A percentile compares a stretch with the other conserved stretches of the same genome.
Conservation (phyloP, 2,888 invertebrate species). For the Trachelus tabidus region DNA sequence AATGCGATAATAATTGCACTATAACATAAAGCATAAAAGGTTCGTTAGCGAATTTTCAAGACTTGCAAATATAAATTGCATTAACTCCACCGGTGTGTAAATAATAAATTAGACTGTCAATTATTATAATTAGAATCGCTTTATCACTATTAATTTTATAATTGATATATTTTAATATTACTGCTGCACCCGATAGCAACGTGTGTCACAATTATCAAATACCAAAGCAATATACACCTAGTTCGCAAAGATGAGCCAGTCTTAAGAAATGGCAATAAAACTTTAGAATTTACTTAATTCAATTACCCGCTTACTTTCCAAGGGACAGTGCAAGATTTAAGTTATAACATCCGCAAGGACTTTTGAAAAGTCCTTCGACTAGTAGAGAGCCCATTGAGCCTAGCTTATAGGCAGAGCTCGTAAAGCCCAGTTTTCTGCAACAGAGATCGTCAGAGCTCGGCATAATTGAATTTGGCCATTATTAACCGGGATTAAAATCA, state of each 20-base stretch:
- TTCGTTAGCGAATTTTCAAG: too few species aligned
- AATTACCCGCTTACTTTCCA: neutral
- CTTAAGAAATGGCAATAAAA: neutral
- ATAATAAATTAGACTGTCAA: too few species aligned
- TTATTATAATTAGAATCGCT: too few species aligned
- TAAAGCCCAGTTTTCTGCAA: constrained; percentile 40
- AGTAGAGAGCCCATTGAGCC: neutral
- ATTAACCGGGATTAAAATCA: constrained; percentile 40
- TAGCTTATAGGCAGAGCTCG: constrained; percentile 10
- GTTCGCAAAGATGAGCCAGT: neutral
- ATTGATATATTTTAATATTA: neutral
- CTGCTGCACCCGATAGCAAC: neutral
- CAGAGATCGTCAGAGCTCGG: constrained; percentile 21
- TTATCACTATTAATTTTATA: too few species aligned
- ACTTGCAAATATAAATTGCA: too few species aligned
- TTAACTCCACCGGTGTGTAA: too few species aligned
- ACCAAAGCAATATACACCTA: neutral
- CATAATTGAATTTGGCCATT: constrained; percentile 36
- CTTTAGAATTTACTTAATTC: neutral
- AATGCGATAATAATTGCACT: neutral
- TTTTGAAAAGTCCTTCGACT: constrained; percentile 5
- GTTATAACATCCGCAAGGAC: constrained; percentile 5
- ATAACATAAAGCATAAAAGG: too few species aligned
- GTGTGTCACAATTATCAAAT: neutral
- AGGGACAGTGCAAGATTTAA: neutral